Base-by-base conservation (phyloP, 2,888 invertebrate genomes). In the Cheilosia impressa region DNA sequence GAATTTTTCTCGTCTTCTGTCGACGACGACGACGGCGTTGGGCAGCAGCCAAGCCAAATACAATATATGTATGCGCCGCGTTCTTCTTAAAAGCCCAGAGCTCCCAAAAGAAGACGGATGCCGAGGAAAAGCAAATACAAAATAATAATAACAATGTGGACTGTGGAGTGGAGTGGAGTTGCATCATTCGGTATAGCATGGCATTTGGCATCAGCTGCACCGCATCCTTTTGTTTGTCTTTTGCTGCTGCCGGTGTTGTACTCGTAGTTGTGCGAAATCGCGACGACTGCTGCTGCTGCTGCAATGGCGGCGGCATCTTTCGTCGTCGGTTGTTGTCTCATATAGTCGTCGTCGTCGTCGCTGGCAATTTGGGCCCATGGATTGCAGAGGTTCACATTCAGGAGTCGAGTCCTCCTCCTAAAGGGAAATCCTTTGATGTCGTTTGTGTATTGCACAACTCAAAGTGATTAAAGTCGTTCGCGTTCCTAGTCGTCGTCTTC, bases 121-220 rank as follows among this genome's bases (percentile, higher is more conserved):
- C 73, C 65, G 79, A 52, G 79, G 71, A 66, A 85, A 85, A 58
- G 84, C 80, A 76, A 80, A 85, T 72, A 85, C 80, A 76, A 76
- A 85, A 85, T 80, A 85, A 85, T 85, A 85, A 85, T 80, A 80
- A 85, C 84, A 85, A 85, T 80, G 75, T 80, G 43, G 80, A 85
- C 80, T 80, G 75, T 80, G 43, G 76, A 71, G 52, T 47, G 47
- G 47, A 41, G 34, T 34, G 52, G 27, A 66, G 60, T 76, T 80
- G 84, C 84, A 84, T 85, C 76, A 84, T 84, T 87, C 87, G 80
- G 83, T 84, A 73, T 38, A 38, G 38, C 4, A 87, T 87, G 88
- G 88, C 83, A 87, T 88, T 88, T 80, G 88, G 87, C 87, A 87
- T 88, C 88, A 85, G 84, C 84, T 87, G 87, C 85, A 88, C 63